These are phyloP conservation scores for Ectropis crepuscularia DNA, from an alignment of 2,888 invertebrate genomes.

Conservation along the genomic window DNA sequence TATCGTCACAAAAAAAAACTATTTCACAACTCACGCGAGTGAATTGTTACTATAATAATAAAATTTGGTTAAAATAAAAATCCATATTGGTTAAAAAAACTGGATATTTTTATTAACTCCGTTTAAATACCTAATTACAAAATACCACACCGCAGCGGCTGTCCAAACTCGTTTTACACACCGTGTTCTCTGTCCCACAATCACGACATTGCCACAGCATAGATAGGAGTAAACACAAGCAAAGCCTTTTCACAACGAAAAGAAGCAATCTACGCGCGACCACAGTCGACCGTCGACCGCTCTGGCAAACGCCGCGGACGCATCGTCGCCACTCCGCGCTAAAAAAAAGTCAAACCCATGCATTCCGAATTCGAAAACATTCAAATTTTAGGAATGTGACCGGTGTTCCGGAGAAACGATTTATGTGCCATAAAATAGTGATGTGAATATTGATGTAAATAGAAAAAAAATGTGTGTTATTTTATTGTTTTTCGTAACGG, in stretches of 20 bases:
- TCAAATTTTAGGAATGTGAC: constrained; percentile 75
- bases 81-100: no score
- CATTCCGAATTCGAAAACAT: constrained; percentile 60
- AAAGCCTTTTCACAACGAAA: constrained; percentile 63
- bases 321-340: constrained; percentile 46
- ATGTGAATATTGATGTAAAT: constrained; percentile 57
- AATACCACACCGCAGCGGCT: constrained; percentile 36
- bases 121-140: no score
- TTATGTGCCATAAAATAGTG: constrained; percentile 79
- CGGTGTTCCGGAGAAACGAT: constrained; percentile 56
- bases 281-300: constrained; percentile 75
- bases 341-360: constrained; percentile 53
- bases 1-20: no score
- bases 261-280: constrained; percentile 34
- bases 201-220: constrained; percentile 44
- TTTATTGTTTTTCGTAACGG: constrained; percentile 74
- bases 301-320: constrained; percentile 73
- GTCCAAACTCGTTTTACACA: constrained; percentile 76
- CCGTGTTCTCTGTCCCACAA: constrained; percentile 75
- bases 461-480: constrained; percentile 74
- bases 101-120: no score
- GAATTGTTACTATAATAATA: no score
- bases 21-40: no score
- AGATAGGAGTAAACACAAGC: constrained; percentile 21
- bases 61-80: no score